These are phyloP conservation scores for Tachina fera DNA, from an alignment of 2,888 invertebrate species.

Conservation along the genomic window DNA sequence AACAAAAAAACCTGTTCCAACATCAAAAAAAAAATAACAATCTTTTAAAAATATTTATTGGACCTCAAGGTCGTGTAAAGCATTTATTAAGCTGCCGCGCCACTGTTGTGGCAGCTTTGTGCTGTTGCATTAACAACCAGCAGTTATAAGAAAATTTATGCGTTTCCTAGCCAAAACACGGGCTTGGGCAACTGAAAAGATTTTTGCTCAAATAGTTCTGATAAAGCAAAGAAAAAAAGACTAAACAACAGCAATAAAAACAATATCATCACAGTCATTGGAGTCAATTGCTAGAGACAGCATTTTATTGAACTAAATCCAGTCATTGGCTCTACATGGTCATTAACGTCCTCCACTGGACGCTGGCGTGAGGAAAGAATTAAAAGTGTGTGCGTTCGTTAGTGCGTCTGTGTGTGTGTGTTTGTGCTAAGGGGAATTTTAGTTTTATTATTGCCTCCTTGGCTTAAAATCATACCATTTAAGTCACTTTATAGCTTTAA, in stretches of 20 bases:
- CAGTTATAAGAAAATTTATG: slow-evolving; percentile 59
- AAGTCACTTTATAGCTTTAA: slow-evolving; percentile 42
- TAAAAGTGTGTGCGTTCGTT: slow-evolving; percentile 40
- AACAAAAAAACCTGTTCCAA: slow-evolving; percentile 42
- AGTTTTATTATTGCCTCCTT: not conserved
- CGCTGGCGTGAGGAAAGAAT: slow-evolving; percentile 28
- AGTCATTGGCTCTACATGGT: slow-evolving; percentile 54
- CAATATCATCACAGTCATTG: slow-evolving; percentile 25
- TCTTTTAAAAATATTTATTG: slow-evolving; percentile 38
- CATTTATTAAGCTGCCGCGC: slow-evolving; percentile 67
- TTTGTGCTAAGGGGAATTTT: no score
- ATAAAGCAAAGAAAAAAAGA: not conserved
- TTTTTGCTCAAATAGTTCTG: not conserved
- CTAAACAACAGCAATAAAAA: slow-evolving; percentile 29
- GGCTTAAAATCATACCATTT: slow-evolving; percentile 39
- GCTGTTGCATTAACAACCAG: slow-evolving; percentile 49
- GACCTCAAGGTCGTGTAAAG: slow-evolving; percentile 68
- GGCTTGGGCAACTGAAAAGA: slow-evolving; percentile 28
- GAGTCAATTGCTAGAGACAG: slow-evolving; percentile 37
- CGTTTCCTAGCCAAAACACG: slow-evolving; percentile 29
- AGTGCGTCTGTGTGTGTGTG: slow-evolving; percentile 13
- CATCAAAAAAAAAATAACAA: not conserved
- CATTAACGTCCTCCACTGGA: slow-evolving; percentile 61
- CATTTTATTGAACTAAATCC: slow-evolving; percentile 52
- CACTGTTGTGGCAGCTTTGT: slow-evolving; percentile 35